These are phyloP conservation scores for Morpho deidamia DNA, from an alignment of 2,888 invertebrate genomes.

Conservation along the genomic window DNA sequence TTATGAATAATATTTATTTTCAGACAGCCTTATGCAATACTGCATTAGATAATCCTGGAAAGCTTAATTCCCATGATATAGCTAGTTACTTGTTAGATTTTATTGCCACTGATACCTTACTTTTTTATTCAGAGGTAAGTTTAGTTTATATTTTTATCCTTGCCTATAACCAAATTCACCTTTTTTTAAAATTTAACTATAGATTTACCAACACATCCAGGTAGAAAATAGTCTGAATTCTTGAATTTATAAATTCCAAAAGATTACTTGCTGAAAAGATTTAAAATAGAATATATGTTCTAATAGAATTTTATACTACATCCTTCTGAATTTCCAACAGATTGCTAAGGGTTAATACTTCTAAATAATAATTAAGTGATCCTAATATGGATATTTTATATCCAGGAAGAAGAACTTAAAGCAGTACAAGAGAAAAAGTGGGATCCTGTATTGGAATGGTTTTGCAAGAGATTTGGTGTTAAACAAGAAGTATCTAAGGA, in stretches of 20 bases:
- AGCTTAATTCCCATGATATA: conserved; percentile 85
- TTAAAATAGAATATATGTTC: too few species aligned
- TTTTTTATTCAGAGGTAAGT: conserved; percentile 86
- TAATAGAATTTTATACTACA: too few species aligned
- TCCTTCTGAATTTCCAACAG: neutral
- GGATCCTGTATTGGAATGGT: conserved; percentile 95
- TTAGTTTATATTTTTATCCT: neutral
- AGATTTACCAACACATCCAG: too few species aligned
- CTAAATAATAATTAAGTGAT: too few species aligned
- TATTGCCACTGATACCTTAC: conserved; percentile 88
- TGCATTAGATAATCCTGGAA: conserved; percentile 94
- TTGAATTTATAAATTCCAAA: too few species aligned
- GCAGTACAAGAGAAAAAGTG: conserved; percentile 89
- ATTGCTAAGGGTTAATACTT: neutral
- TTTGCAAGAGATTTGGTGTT: conserved; percentile 87
- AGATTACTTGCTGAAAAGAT: too few species aligned
- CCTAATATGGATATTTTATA: conserved; percentile 36
- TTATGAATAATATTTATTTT: conserved; percentile 30
- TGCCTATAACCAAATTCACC: too few species aligned
- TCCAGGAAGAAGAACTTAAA: conserved; percentile 87
- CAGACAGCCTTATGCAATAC: conserved; percentile 94
- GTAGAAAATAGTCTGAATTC: too few species aligned
- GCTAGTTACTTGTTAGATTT: conserved; percentile 88
- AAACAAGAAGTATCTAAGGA: conserved; percentile 83
- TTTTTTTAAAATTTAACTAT: too few species aligned